Base-by-base conservation (phyloP, 2,888 invertebrate species). In the Neoascia interrupta region DNA sequence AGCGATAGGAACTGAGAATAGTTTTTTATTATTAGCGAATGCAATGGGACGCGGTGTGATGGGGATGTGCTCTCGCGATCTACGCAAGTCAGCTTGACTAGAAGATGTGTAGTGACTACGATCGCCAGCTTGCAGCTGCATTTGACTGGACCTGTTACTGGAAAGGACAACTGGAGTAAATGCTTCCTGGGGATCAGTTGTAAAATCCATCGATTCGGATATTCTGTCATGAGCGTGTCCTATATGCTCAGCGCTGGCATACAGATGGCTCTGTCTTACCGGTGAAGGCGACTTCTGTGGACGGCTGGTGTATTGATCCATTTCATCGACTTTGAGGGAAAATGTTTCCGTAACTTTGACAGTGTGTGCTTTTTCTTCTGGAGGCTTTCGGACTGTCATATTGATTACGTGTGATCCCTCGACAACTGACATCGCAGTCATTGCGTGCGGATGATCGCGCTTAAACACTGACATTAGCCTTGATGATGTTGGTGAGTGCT, bases 281-380 rank as follows among this genome's bases (percentile, higher is more conserved):
- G 61, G 66, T 2, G 73, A 56, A 11, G 66, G 47, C 5, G 83
- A 83, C 23, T 84, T 85, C 0, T 83, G 66, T 5, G 87, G 85
- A 2, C 83, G 83, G 1, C 83, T 34, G 26, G 84, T 75, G 49
- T 88, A 88, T 68, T 88, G 88, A 82, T 88, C 87, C 86, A 88
- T 86, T 60, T 88, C 88, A 26, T 88, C 89, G 10, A 87, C 88
- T 60, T 88, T 88, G 0, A 88, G 83, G 0, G 89, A 88, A 58
- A 88, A 88, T 2, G 88, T 88, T 69, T 88, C 88, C 0, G 85
- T 84, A 0, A 88, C 87, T 8, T 84, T 86, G 5, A 87, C 86
- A 0, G 87, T 84, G 10, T 85, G 74, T 0, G 84, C 84, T 11
- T 88, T 85, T 0, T 83, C 81, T 15, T 85, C 86, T 2, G 86